These are phyloP conservation scores for Luperina testacea DNA, from an alignment of 2,888 invertebrate genomes.

Conservation along the genomic window DNA sequence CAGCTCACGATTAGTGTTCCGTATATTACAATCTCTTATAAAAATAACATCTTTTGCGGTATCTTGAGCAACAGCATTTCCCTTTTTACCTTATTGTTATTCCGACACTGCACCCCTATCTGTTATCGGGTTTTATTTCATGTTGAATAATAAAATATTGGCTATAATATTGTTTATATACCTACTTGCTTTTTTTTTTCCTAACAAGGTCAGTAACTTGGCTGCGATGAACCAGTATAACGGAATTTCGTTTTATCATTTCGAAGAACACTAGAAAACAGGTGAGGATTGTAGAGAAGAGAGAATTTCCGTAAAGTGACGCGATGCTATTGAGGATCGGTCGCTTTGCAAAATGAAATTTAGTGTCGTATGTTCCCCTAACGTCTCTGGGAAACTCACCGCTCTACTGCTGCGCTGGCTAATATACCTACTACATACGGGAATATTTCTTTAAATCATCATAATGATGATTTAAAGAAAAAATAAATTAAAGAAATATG, in stretches of 20 bases:
- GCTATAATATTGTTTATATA: slow-evolving; percentile 7
- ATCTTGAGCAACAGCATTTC: slow-evolving; percentile 60
- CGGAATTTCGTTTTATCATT: slow-evolving; percentile 33
- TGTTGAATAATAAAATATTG: slow-evolving; percentile 29
- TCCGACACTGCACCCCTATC: slow-evolving; percentile 51
- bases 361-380: slow-evolving; percentile 71
- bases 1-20: slow-evolving; percentile 67
- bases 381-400: slow-evolving; percentile 40
- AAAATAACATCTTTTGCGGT: slow-evolving; percentile 58
- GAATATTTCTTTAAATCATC: neutral
- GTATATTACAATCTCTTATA: slow-evolving; percentile 62
- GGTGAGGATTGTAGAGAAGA: slow-evolving; percentile 49
- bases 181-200: neutral
- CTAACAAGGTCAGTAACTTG: slow-evolving; percentile 16
- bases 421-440: neutral
- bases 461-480: too few relatives aligned
- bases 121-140: slow-evolving; percentile 31
- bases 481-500: too few relatives aligned
- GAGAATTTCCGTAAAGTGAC: slow-evolving; percentile 70
- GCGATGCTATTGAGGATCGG: slow-evolving; percentile 73
- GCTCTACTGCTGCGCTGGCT: slow-evolving; percentile 13
- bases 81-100: slow-evolving; percentile 60
- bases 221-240: slow-evolving; percentile 6
- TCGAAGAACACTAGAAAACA: slow-evolving; percentile 43
- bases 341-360: slow-evolving; percentile 79